These are phyloP conservation scores for Tholera decimalis DNA, from an alignment of 2,888 invertebrate genomes.

Conservation along the genomic window DNA sequence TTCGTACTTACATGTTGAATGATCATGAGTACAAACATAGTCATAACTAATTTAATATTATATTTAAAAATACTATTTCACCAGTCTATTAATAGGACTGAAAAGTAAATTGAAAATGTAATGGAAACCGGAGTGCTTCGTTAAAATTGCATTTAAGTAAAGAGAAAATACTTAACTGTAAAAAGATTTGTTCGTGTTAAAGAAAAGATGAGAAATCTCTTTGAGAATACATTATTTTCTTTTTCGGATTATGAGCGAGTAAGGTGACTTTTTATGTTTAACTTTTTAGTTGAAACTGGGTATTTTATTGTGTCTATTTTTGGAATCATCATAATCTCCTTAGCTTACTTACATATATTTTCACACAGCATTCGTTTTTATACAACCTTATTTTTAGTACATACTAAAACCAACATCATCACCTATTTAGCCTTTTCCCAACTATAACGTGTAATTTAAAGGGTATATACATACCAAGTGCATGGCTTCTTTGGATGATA, in stretches of 20 bases:
- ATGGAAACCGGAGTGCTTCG: slow-evolving; percentile 16
- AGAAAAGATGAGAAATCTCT: slow-evolving; percentile 7
- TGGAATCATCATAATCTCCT: no score
- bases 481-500: no score
- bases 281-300: slow-evolving; percentile 18
- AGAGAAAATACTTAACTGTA: slow-evolving; percentile 24
- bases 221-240: slow-evolving; percentile 23
- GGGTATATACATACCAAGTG: no score
- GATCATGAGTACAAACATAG: no score
- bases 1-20: no score
- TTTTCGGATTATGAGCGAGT: slow-evolving; percentile 5
- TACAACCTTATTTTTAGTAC: no score
- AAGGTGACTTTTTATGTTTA: not conserved
- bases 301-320: not conserved
- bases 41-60: not conserved
- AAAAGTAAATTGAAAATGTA: slow-evolving; percentile 6
- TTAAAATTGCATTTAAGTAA: slow-evolving; percentile 33
- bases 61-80: slow-evolving; percentile 18
- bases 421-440: no score
- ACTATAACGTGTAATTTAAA: no score
- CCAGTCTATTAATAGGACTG: not conserved
- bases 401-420: no score
- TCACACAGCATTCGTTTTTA: no score
- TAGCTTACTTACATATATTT: no score
- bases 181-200: slow-evolving; percentile 22